These are phyloP conservation scores for Melipona bicolor DNA, from an alignment of 2,888 invertebrate species.

Conservation along the genomic window DNA sequence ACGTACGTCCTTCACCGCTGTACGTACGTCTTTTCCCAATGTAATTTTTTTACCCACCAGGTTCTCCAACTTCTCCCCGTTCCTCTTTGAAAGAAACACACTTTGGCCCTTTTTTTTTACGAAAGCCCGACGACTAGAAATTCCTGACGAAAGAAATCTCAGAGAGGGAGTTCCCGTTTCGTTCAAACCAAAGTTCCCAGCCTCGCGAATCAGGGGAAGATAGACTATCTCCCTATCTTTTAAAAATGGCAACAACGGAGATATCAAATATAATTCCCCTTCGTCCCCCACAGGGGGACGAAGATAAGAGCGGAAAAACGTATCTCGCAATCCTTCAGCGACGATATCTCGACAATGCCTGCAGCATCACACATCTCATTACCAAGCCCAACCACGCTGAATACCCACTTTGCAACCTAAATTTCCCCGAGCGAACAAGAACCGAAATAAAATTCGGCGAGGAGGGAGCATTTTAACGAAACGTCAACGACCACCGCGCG, in stretches of 20 bases:
- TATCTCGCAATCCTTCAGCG: too few species aligned
- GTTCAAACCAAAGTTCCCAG: too few species aligned
- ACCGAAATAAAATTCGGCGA: not conserved
- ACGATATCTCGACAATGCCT: not conserved
- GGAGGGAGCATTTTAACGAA: slow-evolving; percentile 1
- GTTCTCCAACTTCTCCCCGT: not conserved
- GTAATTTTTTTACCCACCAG: not conserved
- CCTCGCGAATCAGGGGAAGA: too few species aligned
- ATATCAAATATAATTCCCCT: too few species aligned
- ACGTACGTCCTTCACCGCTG: not conserved
- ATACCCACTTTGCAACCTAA: not conserved
- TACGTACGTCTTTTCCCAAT: not conserved
- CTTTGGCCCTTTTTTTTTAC: not conserved
- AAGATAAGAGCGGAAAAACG: too few species aligned
- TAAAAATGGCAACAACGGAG: too few species aligned
- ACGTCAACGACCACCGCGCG: not conserved
- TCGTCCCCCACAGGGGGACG: too few species aligned
- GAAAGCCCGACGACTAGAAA: not conserved
- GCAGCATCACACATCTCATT: not conserved
- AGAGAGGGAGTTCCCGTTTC: too few species aligned
- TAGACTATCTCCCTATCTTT: too few species aligned
- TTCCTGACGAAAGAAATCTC: not conserved
- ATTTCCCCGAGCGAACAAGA: not conserved
- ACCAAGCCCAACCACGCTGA: not conserved
- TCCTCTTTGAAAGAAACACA: not conserved